These are phyloP conservation scores for Scomberomorus guttatus DNA, from an alignment of 2,797 vertebrate genomes.

Conservation along the genomic window DNA sequence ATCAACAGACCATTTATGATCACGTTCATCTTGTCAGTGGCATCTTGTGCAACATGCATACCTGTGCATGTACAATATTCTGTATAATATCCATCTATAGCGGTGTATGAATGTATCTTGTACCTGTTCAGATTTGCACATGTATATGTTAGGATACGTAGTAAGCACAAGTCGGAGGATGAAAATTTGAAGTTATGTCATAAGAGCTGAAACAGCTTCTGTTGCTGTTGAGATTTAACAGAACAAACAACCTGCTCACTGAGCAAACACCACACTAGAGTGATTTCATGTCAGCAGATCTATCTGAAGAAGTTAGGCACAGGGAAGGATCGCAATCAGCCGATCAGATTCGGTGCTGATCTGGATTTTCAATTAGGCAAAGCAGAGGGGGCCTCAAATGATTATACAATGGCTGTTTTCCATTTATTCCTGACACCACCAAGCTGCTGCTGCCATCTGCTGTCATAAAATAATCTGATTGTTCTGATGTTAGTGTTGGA, in stretches of 20 bases:
- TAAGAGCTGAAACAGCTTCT: background rate
- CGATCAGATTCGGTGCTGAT: too few relatives aligned
- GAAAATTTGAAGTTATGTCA: too few relatives aligned
- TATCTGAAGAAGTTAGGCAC: background rate
- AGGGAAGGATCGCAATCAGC: too few relatives aligned
- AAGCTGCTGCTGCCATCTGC: constrained; percentile 36
- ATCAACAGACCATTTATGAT: too few relatives aligned
- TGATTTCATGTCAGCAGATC: background rate
- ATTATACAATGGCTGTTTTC: background rate
- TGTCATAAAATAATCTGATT: background rate
- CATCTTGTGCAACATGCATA: too few relatives aligned
- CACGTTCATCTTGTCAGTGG: too few relatives aligned
- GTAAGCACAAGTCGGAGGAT: too few relatives aligned
- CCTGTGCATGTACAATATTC: too few relatives aligned
- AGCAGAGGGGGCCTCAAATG: background rate
- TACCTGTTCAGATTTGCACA: background rate
- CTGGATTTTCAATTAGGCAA: background rate
- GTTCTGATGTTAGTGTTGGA: background rate
- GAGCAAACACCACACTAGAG: background rate
- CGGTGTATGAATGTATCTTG: too few relatives aligned
- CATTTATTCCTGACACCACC: background rate
- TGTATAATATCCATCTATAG: too few relatives aligned
- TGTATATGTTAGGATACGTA: background rate
- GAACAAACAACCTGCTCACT: background rate
- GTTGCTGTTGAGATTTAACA: background rate